Evolutionary conservation across 2,888 invertebrate species (phyloP), one percentile per base, ranked within the genome.

Genomic region (Maniola hyperantus): DNA sequence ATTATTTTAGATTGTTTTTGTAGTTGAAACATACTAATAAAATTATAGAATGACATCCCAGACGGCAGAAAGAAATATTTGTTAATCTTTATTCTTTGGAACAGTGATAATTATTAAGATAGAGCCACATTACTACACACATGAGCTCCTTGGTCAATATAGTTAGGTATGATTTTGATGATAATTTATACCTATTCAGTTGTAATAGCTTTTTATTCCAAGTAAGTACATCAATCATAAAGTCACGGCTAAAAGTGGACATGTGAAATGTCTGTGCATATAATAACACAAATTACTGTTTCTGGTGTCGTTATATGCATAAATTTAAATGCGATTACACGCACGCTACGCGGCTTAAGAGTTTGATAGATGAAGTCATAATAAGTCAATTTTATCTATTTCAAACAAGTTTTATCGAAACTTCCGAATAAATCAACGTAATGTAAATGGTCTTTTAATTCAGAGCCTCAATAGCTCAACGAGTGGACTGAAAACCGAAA

Each of bases 161-260:
- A 39, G 4, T 39, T 39, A 11, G 2, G 0, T 10, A 36, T 7
- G 1, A 4, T 39, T 7, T 10, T 10, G 39, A 39, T 4, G 36
- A 36, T 8, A 34, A 34, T 50, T n/a, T n/a, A n/a, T n/a, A n/a
- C n/a, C n/a, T n/a, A 50, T 50, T 63, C 15, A 26, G 39, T 55
- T 42, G 54, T 61, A 64, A 66, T 66, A 64, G 64, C 64, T 48
- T 15, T 61, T 64, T 64, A 69, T 69, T 69, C 61, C n/a, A n/a
- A n/a, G 26, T 26, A 26, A 4, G 44, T 69, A 39, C 67, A 67
- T 69, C 66, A 67, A 69, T 69, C 67, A 69, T 42, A 26, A 39
- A 62, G 62, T 42, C 53, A 53, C 62, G 53, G 51, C 48, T 51
- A 53, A 62, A 62, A 62, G 42, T 62, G 53, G 42, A 53, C 62